Percentiles rank a stretch among this genome's conserved stretches.
Evolutionary conservation across 2,113 vertebrate genomes (phyloP).

Genomic region (Camelus dromedarius): DNA sequence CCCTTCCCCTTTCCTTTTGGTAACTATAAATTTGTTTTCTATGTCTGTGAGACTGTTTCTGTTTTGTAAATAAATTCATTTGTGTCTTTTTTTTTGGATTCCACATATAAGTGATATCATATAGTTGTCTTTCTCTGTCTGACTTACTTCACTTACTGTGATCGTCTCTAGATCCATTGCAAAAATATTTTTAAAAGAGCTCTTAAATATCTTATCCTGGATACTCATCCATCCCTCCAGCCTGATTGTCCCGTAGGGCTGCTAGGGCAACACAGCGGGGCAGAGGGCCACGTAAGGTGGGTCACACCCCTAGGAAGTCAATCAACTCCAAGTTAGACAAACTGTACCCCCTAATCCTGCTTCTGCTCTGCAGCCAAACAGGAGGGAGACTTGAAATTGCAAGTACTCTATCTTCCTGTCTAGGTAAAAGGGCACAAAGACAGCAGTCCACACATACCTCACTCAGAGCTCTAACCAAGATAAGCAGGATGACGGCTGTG

Average conservation of each 20-base stretch:
- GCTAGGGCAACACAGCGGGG: accelerated
- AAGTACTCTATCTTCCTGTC: not conserved
- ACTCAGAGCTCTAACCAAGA: not conserved
- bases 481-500: not conserved
- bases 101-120: too few relatives aligned
- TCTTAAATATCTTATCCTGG: not conserved
- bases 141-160: too few relatives aligned
- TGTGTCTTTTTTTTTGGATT: too few relatives aligned
- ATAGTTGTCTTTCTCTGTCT: too few relatives aligned
- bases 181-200: not conserved
- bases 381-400: not conserved
- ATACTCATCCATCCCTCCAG: not conserved
- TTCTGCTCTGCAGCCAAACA: not conserved
- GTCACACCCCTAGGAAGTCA: not conserved
- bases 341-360: not conserved
- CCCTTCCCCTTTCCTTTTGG: too few relatives aligned
- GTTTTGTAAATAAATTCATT: too few relatives aligned
- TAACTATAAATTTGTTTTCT: too few relatives aligned
- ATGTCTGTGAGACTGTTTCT: too few relatives aligned
- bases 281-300: not conserved
- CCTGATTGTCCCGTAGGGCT: not conserved
- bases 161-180: too few relatives aligned
- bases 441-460: not conserved
- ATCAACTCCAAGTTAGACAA: not conserved
- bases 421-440: not conserved